Evolutionary conservation across 2,888 invertebrate species (phyloP).

Genomic region (Lithosia quadra): DNA sequence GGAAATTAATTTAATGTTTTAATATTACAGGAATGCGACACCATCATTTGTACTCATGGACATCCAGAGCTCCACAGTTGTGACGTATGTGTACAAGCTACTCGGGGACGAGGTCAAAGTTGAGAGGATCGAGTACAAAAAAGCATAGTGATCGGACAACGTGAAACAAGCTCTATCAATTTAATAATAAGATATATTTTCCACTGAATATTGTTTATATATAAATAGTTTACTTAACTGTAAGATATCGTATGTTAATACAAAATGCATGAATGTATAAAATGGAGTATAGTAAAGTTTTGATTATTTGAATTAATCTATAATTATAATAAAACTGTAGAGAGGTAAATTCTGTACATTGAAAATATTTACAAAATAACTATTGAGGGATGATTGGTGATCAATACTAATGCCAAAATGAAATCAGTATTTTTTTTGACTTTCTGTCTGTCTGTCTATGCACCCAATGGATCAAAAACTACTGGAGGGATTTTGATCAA

Average conservation of each 20-base stretch:
- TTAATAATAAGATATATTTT: conserved; percentile 11
- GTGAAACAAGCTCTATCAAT: not conserved
- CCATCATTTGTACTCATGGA: conserved; percentile 99
- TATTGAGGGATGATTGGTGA: too few species aligned
- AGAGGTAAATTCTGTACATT: too few species aligned
- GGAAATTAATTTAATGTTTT: too few species aligned
- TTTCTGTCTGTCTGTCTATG: too few species aligned
- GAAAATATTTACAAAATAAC: too few species aligned
- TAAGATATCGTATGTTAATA: conserved; percentile 8
- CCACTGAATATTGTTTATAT: conserved; percentile 6
- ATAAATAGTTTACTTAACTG: conserved; percentile 14
- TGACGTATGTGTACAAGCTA: conserved; percentile 99
- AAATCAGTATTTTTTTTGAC: too few species aligned
- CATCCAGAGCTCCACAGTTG: conserved; percentile 98
- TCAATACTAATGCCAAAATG: too few species aligned
- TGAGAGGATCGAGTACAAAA: conserved; percentile 98
- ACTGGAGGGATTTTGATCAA: too few species aligned
- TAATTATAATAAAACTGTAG: too few species aligned
- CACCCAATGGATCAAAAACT: too few species aligned
- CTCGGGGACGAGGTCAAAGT: conserved; percentile 99
- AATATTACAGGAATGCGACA: conserved; percentile 91
- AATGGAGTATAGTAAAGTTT: not conserved
- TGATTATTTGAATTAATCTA: too few species aligned
- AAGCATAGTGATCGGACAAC: conserved; percentile 86
- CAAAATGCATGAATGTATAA: conserved; percentile 12